Conservation (phyloP, 1,140 invertebrate species). For the Ceratoteleas bidentatus region DNA sequence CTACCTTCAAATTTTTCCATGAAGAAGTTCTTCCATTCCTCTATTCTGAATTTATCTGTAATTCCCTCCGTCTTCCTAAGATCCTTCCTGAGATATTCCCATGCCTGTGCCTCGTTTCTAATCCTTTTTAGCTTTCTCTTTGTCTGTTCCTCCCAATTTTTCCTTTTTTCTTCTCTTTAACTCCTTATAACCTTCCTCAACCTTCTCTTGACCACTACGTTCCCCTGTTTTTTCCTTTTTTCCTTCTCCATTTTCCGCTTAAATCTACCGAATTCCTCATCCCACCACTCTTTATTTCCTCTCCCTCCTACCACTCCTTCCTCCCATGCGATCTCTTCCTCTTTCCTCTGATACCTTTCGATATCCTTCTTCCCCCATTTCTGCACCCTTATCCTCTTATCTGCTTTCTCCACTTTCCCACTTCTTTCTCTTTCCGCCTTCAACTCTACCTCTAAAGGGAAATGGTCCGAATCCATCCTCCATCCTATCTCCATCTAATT, state of each 20-base stretch:
- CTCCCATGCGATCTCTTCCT: conserved; percentile 1
- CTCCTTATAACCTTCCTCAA: not conserved
- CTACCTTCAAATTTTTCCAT: not conserved
- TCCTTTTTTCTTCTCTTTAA: not conserved
- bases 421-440: not conserved
- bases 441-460: not conserved
- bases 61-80: not conserved
- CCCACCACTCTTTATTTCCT: conserved; percentile 5
- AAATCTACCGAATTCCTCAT: not conserved
- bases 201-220: not conserved
- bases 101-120: not conserved
- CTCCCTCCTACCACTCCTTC: not conserved
- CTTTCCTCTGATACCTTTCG: not conserved
- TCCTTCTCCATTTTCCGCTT: not conserved
- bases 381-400: not conserved
- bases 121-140: not conserved
- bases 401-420: not conserved
- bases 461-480: not conserved
- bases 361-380: not conserved
- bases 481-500: not conserved
- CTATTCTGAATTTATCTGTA: not conserved
- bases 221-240: not conserved
- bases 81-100: not conserved
- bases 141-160: not conserved
- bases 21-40: not conserved